Base-by-base conservation (phyloP, 2,113 vertebrate genomes). In the Danio rerio region DNA sequence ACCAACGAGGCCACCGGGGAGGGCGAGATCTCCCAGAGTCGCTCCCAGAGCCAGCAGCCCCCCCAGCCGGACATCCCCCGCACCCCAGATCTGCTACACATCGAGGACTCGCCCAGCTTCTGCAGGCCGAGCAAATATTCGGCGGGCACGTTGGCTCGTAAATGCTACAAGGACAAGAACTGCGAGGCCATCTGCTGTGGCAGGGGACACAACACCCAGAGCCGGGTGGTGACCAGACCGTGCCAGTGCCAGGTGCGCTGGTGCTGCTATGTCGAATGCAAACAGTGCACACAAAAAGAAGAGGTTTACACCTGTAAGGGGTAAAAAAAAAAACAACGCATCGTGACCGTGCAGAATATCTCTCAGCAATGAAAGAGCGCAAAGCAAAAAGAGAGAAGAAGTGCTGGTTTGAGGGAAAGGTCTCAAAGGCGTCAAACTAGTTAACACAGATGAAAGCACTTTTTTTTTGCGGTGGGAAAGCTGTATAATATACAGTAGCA, bases 241-340 rank as follows among this genome's bases (percentile, higher is more conserved):
- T 99, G 98, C 91, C 98, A 99, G 89, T 99, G 98, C 90, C 98
- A 99, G 89, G 98, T 99, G 81, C 96, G 98, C 83, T 99, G 98
- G 98, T 99, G 98, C 93, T 99, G 98, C 93, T 99, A 99, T 0
- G 98, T 99, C 78, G 98, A 99, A 89, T 99, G 98, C 91, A 96
- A 98, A 90, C 97, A 99, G 80, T 99, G 98, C 89, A 98, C 97
- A 0, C 98, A 99, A 92, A 94, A 96, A 7, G 98, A 99, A 87
- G 98, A 99, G 88, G 96, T 99, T 70, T 99, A 99, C 78, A 99
- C 98, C 85, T 99, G 98, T 92, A 99, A 99, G 86, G 97, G 95
- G 86, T 97, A 95, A 69, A 66, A 50, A 31, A 31, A 31, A 50
- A 31, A 31, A 31, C 31, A 3, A 31, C 55, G 12, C 58, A 4